phyloP scores from a whole-genome alignment of 1,140 invertebrate genomes.

The Luehdorfia chinensis region DNA sequence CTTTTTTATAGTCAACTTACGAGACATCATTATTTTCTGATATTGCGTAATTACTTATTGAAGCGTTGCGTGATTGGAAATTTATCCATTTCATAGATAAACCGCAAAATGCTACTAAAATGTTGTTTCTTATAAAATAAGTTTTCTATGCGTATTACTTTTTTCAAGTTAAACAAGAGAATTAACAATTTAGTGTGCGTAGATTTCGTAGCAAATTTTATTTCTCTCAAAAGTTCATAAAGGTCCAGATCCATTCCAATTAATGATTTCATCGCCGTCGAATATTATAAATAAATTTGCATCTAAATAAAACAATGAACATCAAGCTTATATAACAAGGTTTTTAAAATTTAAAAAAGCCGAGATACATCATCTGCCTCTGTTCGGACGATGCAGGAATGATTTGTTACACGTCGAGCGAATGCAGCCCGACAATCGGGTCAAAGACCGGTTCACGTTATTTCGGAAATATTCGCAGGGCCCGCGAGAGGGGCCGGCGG shows the following conservation, averaged over 20 bases:
- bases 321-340: background rate
- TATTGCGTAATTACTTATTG: background rate
- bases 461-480: slow-evolving; percentile 59
- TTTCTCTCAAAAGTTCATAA: background rate
- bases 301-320: no score
- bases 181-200: no score
- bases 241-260: no score
- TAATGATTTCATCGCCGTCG: no score
- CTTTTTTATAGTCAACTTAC: background rate
- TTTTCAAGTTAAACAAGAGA: no score
- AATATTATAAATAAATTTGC: no score
- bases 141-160: no score
- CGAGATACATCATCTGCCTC: background rate
- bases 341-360: background rate
- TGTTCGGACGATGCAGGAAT: slow-evolving; percentile 42
- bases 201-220: no score
- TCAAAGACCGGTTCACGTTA: slow-evolving; percentile 66
- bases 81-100: background rate
- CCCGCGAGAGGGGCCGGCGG: slow-evolving; percentile 30
- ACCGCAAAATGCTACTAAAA: no score
- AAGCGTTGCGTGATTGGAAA: no score
- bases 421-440: slow-evolving; percentile 52
- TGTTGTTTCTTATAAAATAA: no score
- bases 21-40: background rate
- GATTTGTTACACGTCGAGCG: slow-evolving; percentile 41